Percentiles rank a stretch among this genome's conserved stretches.
These are phyloP conservation scores for Promerops cafer DNA, from an alignment of 2,113 vertebrate species.

Conservation along the genomic window DNA sequence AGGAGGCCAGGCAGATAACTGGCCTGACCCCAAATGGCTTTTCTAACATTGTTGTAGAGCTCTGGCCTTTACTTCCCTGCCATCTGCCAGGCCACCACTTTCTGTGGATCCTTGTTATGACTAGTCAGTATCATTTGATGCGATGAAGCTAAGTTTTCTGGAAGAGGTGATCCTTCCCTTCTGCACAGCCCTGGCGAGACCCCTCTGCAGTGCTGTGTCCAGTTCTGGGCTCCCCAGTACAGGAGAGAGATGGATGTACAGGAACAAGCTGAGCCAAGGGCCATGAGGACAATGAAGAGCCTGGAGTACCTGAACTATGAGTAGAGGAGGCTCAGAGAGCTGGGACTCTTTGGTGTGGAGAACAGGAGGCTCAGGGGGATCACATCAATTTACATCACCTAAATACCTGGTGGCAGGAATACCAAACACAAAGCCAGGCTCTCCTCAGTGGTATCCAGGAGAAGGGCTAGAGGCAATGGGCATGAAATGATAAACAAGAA, in stretches of 20 bases:
- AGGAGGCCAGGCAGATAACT: neutral
- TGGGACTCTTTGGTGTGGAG: neutral
- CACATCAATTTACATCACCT: neutral
- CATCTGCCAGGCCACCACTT: neutral
- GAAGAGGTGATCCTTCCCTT: neutral
- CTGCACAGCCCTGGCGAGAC: neutral
- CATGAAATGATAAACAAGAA: neutral
- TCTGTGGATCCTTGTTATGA: neutral
- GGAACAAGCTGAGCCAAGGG: neutral
- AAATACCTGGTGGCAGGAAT: neutral
- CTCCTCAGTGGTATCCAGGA: neutral
- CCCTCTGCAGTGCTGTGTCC: neutral
- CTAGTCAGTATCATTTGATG: neutral
- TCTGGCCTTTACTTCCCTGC: neutral
- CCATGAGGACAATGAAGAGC: neutral
- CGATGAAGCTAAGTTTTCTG: neutral
- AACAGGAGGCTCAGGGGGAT: neutral
- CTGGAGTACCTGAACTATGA: neutral
- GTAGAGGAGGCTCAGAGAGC: neutral
- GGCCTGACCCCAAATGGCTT: neutral
- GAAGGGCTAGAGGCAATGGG: neutral
- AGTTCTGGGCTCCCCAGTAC: neutral
- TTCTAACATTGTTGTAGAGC: neutral
- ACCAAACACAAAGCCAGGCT: neutral
- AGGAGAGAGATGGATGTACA: neutral